Conservation (phyloP, 2,797 vertebrate species). For the Limnodromus scolopaceus region DNA sequence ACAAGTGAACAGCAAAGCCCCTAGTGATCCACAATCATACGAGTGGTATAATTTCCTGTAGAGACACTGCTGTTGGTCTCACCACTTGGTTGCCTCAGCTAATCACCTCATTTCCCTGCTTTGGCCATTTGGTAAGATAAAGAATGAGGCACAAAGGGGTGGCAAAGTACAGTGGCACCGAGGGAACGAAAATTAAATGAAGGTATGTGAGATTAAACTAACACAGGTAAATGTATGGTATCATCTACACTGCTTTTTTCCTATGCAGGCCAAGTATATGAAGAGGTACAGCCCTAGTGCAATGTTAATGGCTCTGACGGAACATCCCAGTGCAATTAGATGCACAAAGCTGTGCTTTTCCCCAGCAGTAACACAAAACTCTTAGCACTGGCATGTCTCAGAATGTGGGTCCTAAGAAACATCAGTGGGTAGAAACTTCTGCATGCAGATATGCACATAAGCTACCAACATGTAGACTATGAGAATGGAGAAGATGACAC, state of each 20-base stretch:
- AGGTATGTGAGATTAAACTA: background rate
- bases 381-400: background rate
- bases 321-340: background rate
- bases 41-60: background rate
- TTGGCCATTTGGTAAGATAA: slow-evolving; percentile 9
- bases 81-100: background rate
- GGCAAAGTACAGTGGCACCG: background rate
- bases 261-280: background rate
- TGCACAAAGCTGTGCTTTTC: background rate
- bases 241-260: background rate
- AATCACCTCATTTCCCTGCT: background rate
- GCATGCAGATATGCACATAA: background rate
- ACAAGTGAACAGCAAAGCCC: background rate
- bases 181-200: background rate
- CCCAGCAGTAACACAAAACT: background rate
- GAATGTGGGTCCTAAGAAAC: background rate
- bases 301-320: background rate
- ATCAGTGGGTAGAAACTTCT: background rate
- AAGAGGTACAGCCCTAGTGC: background rate
- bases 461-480: background rate
- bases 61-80: background rate
- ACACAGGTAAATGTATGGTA: background rate
- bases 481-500: background rate
- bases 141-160: background rate
- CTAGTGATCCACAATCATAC: background rate